Evolutionary conservation across 2,888 invertebrate species (phyloP).

Genomic region (Perizoma flavofasciatum): DNA sequence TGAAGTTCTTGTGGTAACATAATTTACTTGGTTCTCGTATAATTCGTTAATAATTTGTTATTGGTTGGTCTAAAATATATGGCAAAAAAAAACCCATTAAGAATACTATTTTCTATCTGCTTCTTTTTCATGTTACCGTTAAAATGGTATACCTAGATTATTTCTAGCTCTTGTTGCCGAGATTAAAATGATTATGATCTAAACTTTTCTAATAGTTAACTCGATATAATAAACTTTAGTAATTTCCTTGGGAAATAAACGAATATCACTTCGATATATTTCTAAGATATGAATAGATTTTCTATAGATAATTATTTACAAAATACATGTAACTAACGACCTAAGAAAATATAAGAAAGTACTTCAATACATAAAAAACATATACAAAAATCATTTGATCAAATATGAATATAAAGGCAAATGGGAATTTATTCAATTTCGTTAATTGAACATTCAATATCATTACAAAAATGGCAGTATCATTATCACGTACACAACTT

Average conservation of each 20-base stretch:
- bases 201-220: slow-evolving; percentile 73
- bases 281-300: slow-evolving; percentile 82
- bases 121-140: slow-evolving; percentile 3
- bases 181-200: slow-evolving; percentile 54
- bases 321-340: slow-evolving; percentile 33
- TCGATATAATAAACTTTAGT: slow-evolving; percentile 73
- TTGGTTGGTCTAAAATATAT: neutral
- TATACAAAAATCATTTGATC: slow-evolving; percentile 4
- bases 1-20: too few relatives aligned
- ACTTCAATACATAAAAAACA: neutral
- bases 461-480: slow-evolving; percentile 77
- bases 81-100: slow-evolving; percentile 2
- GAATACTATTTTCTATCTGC: slow-evolving; percentile 4
- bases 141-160: slow-evolving; percentile 16
- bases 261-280: slow-evolving; percentile 75
- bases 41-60: neutral
- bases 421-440: slow-evolving; percentile 40
- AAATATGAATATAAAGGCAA: slow-evolving; percentile 9
- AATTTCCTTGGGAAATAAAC: slow-evolving; percentile 81
- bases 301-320: slow-evolving; percentile 39
- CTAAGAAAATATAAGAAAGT: neutral
- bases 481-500: slow-evolving; percentile 72
- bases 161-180: slow-evolving; percentile 38
- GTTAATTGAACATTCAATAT: slow-evolving; percentile 55
- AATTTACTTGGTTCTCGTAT: neutral